These are phyloP conservation scores for Delphinapterus leucas DNA, from an alignment of 2,113 vertebrate genomes.

Conservation along the genomic window DNA sequence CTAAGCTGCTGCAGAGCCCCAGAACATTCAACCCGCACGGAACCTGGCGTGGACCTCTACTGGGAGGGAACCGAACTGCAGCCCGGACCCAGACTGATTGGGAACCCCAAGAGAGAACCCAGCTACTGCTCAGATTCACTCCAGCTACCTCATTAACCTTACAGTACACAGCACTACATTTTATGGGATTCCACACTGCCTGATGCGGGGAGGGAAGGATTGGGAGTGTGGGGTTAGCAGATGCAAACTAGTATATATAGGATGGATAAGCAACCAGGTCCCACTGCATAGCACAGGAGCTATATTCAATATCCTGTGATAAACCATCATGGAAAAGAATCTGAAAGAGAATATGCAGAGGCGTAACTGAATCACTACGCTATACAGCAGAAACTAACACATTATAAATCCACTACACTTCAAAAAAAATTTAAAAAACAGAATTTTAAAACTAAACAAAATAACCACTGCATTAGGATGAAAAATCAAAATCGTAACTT, in stretches of 20 bases:
- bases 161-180: neutral
- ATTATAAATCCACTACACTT: neutral
- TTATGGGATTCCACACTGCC: neutral
- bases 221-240: neutral
- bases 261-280: neutral
- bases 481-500: neutral
- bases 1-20: neutral
- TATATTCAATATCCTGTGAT: neutral
- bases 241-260: neutral
- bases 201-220: neutral
- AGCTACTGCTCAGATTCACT: neutral
- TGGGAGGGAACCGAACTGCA: neutral
- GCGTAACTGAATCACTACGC: neutral
- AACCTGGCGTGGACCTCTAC: neutral
- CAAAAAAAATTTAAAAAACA: neutral
- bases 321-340: neutral
- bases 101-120: neutral
- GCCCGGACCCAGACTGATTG: neutral
- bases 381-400: neutral
- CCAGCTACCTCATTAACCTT: neutral
- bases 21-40: neutral
- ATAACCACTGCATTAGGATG: neutral
- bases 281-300: neutral
- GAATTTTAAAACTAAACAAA: neutral
- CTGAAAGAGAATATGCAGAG: neutral